These are phyloP conservation scores for Eidolon dupreanum DNA, from an alignment of 2,797 vertebrate species.

Conservation along the genomic window DNA sequence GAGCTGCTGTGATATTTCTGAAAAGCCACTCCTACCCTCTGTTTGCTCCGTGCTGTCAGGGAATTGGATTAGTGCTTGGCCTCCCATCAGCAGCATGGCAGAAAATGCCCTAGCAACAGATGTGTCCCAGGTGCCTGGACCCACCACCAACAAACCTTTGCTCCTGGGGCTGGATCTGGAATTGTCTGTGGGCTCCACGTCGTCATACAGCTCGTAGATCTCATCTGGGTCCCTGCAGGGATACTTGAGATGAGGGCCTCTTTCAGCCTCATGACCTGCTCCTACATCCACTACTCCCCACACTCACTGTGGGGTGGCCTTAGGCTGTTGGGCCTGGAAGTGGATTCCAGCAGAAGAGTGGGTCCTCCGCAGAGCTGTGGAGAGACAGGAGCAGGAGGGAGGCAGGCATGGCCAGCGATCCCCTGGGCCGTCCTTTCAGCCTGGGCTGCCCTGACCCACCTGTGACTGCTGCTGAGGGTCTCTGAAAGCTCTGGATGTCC, in stretches of 20 bases:
- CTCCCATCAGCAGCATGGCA: not conserved
- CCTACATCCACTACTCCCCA: not conserved
- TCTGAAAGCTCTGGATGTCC: conserved; percentile 53
- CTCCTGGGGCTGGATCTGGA: not conserved
- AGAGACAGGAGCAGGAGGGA: not conserved
- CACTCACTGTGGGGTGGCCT: conserved; percentile 42
- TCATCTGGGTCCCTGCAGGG: conserved; percentile 51
- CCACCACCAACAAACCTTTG: conserved; percentile 59
- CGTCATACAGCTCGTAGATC: conserved; percentile 65
- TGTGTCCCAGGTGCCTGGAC: not conserved
- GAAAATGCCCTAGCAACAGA: not conserved
- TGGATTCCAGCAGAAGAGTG: not conserved
- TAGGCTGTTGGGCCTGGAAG: not conserved
- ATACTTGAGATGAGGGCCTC: not conserved
- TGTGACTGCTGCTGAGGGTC: not conserved
- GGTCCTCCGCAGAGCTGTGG: conserved; percentile 27
- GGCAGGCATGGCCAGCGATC: not conserved
- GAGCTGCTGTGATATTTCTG: not conserved
- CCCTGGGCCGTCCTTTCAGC: not conserved
- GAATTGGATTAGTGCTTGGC: not conserved
- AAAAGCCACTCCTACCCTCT: not conserved
- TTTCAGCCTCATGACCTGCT: not conserved
- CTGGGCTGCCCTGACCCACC: conserved; percentile 23
- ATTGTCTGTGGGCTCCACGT: not conserved
- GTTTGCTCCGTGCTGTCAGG: not conserved